Percentiles rank a stretch among this genome's conserved stretches.
Conservation (phyloP, 2,888 invertebrate genomes). For the Dryococelus australis region DNA sequence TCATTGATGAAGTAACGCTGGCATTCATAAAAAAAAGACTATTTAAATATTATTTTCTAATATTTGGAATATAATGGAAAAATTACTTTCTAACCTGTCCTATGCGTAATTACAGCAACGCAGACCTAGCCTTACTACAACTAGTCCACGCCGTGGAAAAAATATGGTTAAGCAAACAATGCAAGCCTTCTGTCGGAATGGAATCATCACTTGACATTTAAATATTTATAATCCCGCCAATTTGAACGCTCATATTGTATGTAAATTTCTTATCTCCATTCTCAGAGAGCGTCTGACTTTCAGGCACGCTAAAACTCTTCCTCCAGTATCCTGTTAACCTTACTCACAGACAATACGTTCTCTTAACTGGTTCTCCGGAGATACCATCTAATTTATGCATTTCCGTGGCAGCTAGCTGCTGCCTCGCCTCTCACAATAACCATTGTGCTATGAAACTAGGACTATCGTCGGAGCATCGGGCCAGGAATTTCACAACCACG, state of each 20-base stretch:
- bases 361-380: neutral
- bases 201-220: constrained; percentile 9
- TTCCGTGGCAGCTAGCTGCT: neutral
- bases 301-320: neutral
- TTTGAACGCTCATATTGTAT: constrained; percentile 11
- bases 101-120: neutral
- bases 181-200: neutral
- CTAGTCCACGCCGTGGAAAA: neutral
- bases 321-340: neutral
- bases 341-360: constrained; percentile 9
- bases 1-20: too few species aligned
- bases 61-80: too few species aligned
- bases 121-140: neutral
- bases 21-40: too few species aligned
- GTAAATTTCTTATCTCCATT: neutral
- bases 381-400: neutral
- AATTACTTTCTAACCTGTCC: too few species aligned
- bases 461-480: neutral
- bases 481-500: neutral
- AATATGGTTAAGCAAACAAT: neutral
- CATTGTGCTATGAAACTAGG: neutral
- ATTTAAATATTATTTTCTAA: too few species aligned
- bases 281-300: neutral
- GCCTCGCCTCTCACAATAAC: neutral
- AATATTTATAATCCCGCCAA: constrained; percentile 6